Evolutionary conservation across 2,888 invertebrate species (phyloP), one percentile per base, ranked within the genome.

Genomic region (Megastigmus dorsalis): DNA sequence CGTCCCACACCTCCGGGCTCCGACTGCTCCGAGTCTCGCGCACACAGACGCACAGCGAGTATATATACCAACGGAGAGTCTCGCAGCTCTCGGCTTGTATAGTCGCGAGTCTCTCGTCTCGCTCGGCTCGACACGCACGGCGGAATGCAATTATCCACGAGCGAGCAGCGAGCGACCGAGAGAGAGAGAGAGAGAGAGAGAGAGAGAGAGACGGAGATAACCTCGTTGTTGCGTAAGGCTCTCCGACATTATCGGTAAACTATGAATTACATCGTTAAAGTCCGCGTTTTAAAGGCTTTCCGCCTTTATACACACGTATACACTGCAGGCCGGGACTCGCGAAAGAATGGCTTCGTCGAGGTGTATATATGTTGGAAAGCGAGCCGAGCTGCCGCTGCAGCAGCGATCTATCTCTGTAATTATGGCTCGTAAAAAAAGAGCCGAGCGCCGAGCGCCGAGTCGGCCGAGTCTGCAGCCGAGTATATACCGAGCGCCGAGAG

Each of bases 191-290:
- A n/a, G n/a, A n/a, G n/a, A n/a, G 78, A 78, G 79, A 76, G 68
- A 80, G 80, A 82, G 81, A 80, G 82, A 82, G 75, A 10, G 26
- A n/a, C n/a, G n/a, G n/a, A n/a, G n/a, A n/a, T n/a, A n/a, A n/a
- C n/a, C 23, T 5, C 78, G 80, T 84, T n/a, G n/a, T n/a, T 84
- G 82, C 83, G 83, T 83, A 84, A 84, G 81, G 80, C 76, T n/a
- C n/a, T n/a, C 79, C 78, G 78, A 80, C 79, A 83, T 84, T 83
- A 85, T 85, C 83, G 82, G 75, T 10, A 71, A 77, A 77, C 74
- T 77, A 79, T 77, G 78, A 79, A 78, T 78, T 80, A 75, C 75
- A 67, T 78, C 76, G 77, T 78, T 80, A 74, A 78, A 66, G 75
- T 70, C 36, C 68, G 67, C 18, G 43, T 59, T 63, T 60, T 74